Conservation (phyloP, 2,888 invertebrate genomes). For the Diadromus collaris region DNA sequence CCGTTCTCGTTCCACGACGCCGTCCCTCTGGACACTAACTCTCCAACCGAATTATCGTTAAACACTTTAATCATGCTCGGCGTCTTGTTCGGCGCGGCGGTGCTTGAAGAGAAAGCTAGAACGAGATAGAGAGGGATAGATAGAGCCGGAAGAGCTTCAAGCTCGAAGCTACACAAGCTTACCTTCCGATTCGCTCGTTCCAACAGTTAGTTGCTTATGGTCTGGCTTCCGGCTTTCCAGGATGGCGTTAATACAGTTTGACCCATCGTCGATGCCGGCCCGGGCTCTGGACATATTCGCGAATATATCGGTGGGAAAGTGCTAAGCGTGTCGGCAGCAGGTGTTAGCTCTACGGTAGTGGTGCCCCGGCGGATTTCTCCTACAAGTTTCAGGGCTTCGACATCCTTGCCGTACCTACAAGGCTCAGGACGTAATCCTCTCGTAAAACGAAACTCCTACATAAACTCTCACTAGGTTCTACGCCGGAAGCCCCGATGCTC, state of each 20-base stretch:
- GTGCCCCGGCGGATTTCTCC: background rate
- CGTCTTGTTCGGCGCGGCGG: conserved; percentile 35
- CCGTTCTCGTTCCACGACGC: conserved; percentile 14
- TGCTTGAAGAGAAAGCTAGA: conserved; percentile 19
- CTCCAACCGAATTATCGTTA: conserved; percentile 58
- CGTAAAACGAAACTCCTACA: conserved; percentile 53
- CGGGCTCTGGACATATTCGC: conserved; percentile 25
- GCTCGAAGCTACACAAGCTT: conserved; percentile 4
- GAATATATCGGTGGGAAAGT: conserved; percentile 41
- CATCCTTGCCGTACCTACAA: conserved; percentile 40
- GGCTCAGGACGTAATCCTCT: conserved; percentile 50
- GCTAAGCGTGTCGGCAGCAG: conserved; percentile 31
- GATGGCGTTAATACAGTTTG: conserved; percentile 23
- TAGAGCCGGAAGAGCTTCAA: background rate
- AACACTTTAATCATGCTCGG: conserved; percentile 54
- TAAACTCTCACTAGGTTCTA: conserved; percentile 43
- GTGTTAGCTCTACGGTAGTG: conserved; percentile 2
- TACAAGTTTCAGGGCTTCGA: conserved; percentile 27
- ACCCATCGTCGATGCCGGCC: conserved; percentile 17
- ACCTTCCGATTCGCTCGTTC: conserved; percentile 6
- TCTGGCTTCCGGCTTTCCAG: conserved; percentile 24
- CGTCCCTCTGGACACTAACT: conserved; percentile 23
- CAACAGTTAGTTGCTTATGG: conserved; percentile 26
- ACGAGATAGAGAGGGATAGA: conserved; percentile 9
- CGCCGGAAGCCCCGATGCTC: conserved; percentile 21